Conservation (phyloP, 1,140 invertebrate genomes). For the Hylaeus volcanicus region DNA sequence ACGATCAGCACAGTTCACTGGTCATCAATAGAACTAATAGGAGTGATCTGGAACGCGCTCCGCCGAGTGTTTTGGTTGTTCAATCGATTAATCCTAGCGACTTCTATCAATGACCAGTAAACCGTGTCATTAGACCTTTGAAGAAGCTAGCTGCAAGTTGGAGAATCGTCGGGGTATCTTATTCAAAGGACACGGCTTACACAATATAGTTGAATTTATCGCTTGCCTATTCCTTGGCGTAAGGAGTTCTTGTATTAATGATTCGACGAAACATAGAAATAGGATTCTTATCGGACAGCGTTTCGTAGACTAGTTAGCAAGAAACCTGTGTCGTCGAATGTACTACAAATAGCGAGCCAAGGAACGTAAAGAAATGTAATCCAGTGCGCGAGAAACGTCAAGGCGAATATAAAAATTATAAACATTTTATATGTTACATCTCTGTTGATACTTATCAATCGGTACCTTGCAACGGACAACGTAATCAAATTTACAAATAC, state of each 20-base stretch:
- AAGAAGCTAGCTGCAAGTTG: no score
- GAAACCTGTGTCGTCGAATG: slow-evolving; percentile 25
- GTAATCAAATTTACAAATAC: slow-evolving; percentile 19
- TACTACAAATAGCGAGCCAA: neutral
- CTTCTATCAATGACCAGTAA: no score
- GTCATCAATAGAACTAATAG: no score
- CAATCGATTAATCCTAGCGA: no score
- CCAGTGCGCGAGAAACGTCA: neutral
- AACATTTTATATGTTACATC: slow-evolving; percentile 7
- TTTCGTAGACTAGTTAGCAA: slow-evolving; percentile 27
- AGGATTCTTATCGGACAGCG: slow-evolving; percentile 2
- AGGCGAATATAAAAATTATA: slow-evolving; percentile 35
- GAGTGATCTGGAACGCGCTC: no score
- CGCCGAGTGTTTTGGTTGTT: no score
- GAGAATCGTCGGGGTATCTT: no score
- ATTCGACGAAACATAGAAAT: neutral
- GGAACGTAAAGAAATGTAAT: slow-evolving; percentile 4
- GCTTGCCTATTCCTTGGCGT: neutral
- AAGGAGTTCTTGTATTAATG: neutral
- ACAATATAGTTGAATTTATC: neutral
- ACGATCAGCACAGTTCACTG: no score
- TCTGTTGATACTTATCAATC: no score
- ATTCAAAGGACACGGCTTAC: no score
- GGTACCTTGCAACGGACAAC: slow-evolving; percentile 3
- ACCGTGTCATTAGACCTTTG: no score